Base-by-base conservation (phyloP, 2,113 vertebrate species). In the Bungarus multicinctus region DNA sequence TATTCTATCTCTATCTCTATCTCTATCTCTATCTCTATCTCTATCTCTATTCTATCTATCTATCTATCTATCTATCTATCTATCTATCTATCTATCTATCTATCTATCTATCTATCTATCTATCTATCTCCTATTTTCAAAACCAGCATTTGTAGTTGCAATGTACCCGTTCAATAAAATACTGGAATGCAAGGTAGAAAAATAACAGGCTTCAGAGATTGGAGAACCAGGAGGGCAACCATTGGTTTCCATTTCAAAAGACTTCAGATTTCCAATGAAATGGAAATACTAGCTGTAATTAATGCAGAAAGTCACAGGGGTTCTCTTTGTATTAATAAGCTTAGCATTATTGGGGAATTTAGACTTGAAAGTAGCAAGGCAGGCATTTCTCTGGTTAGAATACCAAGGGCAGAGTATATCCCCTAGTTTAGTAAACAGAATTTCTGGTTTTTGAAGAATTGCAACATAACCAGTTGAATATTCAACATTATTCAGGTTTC, bases 81-180 rank as follows among this genome's bases (percentile, higher is more conserved):
- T n/a, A n/a, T n/a, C n/a, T n/a, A n/a, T n/a, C n/a, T n/a, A n/a
- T n/a, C n/a, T n/a, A n/a, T n/a, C n/a, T n/a, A n/a, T n/a, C n/a
- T n/a, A n/a, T n/a, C n/a, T n/a, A n/a, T n/a, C n/a, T n/a, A n/a
- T n/a, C n/a, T n/a, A n/a, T n/a, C n/a, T n/a, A n/a, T n/a, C n/a
- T n/a, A n/a, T n/a, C n/a, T n/a, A 86, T 64, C 88, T 92, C 54
- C 86, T 60, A 86, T 92, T 95, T 93, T n/a, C 88, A 74, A 60
- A 91, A 89, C 85, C 91, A 6, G 88, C 93, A 93, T 95, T 5
- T 91, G 43, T 53, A 89, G 85, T 18, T 0, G 1, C 89, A 91
- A 90, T 85, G 55, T 2, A 87, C 7, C 55, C 86, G 86, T 74
- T 93, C 92, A 92, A 87, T 85, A 23, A 90, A 95, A 1, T 88